phyloP scores from a whole-genome alignment of 2,888 invertebrate genomes.

The Mactromeris polynyma region DNA sequence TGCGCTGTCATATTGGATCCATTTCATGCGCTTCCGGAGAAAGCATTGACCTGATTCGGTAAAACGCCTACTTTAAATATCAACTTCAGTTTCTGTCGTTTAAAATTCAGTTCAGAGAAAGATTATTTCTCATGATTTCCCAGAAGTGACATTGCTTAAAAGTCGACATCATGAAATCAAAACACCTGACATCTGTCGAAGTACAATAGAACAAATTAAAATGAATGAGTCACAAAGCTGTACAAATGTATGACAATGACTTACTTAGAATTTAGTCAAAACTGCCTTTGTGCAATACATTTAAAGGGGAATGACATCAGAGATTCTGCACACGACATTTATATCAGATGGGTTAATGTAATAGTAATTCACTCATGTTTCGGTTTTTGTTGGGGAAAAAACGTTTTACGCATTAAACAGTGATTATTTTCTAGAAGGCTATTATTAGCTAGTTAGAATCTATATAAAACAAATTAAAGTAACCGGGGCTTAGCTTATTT shows the following conservation, averaged over 20 bases:
- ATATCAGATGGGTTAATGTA: no score
- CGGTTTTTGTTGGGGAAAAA: no score
- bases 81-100: not conserved
- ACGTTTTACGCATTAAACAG: no score
- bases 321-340: no score
- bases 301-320: no score
- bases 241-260: no score
- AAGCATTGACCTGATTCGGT: slow-evolving; percentile 82
- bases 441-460: not conserved
- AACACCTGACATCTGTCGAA: not conserved
- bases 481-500: not conserved
- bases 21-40: slow-evolving; percentile 82
- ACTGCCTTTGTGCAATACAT: no score
- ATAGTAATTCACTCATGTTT: no score
- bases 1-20: slow-evolving; percentile 91
- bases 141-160: not conserved
- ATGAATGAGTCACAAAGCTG: no score
- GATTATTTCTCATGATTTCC: slow-evolving; percentile 7
- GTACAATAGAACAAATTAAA: not conserved
- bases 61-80: slow-evolving; percentile 24
- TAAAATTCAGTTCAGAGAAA: slow-evolving; percentile 4
- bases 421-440: not conserved
- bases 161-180: not conserved
- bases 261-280: no score
- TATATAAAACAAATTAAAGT: not conserved